Base-by-base conservation (phyloP, 2,113 vertebrate genomes). In the Alethe castanea region DNA sequence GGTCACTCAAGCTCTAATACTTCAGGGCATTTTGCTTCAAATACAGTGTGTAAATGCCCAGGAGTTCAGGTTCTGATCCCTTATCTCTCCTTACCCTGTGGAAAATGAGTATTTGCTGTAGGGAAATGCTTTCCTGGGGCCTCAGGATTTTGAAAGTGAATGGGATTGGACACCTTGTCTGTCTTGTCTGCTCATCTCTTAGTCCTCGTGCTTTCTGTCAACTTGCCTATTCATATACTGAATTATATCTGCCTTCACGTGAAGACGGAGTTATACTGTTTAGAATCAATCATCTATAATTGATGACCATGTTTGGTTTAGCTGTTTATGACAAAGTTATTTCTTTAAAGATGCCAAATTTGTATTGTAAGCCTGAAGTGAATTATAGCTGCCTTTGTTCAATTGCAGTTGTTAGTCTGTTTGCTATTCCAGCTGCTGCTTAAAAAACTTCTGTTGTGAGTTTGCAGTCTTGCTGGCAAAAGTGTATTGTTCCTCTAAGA, bases 31-130 rank as follows among this genome's bases (percentile, higher is more conserved):
- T 72, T 69, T 86, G 23, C 15, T 78, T 91, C 12, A 12, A 29
- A 20, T 24, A 24, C 4, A 3, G 5, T 11, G 4, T 45, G 19
- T 29, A 78, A 73, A 50, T 0, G 2, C 78, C 36, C 9, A 2
- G 29, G 18, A 61, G 6, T 60, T 72, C 38, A 11, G 0, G 0
- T 50, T 44, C 22, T 57, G 28, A 18, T 6, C 2, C 15, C 59
- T 42, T 69, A 35, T 53, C 15, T 87, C 40, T 8, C 14, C 8
- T 0, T 22, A 24, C 11, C 7, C 14, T 19, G 0, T 22, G 24
- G 29, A 62, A 90, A 11, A 5, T 14, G 17, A 79, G 5, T 16
- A 25, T 66, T 50, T 86, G 5, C 36, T 47, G 29, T 16, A 61
- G 48, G 45, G 5, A 5, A 48, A 20, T 4, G 1, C 8, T 69